A percentile compares a stretch with the other conserved stretches of the same genome.
phyloP scores from a whole-genome alignment of 2,797 vertebrate species.

The Rhyacichthys aspro region DNA sequence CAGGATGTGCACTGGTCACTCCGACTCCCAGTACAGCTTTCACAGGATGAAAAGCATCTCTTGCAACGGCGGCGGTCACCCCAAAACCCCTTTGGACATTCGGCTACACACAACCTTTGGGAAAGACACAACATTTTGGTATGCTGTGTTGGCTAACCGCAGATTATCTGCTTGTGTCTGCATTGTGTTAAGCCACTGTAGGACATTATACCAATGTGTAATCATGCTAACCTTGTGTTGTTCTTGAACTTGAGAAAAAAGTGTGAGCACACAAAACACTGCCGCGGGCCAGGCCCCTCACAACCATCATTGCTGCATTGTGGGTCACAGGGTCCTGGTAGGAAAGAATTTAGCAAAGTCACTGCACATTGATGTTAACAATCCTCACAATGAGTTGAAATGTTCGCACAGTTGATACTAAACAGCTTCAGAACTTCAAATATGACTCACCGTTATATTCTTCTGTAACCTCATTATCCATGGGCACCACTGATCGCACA shows the following conservation, averaged over 20 bases:
- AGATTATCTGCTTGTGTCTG: not conserved
- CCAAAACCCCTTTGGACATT: constrained; percentile 78
- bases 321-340: constrained; percentile 89
- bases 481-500: constrained; percentile 78
- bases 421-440: not conserved
- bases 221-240: constrained; percentile 85
- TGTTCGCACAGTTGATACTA: no score
- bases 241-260: constrained; percentile 96
- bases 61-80: constrained; percentile 85
- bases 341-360: constrained; percentile 38
- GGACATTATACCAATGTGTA: not conserved
- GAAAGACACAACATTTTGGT: constrained; percentile 15
- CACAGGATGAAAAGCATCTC: constrained; percentile 89
- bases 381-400: no score
- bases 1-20: constrained; percentile 92
- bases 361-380: constrained; percentile 2
- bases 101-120: constrained; percentile 70
- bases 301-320: constrained; percentile 94
- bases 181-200: not conserved
- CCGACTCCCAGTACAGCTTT: constrained; percentile 90
- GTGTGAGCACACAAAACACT: constrained; percentile 91
- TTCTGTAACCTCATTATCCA: constrained; percentile 64
- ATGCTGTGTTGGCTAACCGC: not conserved
- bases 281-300: constrained; percentile 91
- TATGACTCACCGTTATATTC: constrained; percentile 78